Base-by-base conservation (phyloP, 2,113 vertebrate genomes). In the Mesocricetus auratus region DNA sequence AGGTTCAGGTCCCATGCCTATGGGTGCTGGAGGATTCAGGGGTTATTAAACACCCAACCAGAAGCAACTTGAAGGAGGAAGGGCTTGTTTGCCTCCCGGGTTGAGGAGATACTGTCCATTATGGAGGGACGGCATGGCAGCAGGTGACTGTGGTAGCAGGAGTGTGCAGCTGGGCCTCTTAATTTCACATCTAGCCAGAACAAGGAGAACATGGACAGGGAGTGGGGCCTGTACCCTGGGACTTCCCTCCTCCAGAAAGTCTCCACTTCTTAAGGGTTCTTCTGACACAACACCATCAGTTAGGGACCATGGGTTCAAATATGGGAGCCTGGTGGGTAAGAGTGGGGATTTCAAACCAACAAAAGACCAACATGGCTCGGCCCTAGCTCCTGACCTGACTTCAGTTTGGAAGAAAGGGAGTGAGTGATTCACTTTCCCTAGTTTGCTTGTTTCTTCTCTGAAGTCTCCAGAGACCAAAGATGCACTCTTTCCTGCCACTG, bases 381-480 rank as follows among this genome's bases (percentile, higher is more conserved):
- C 16, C 1, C 45, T 21, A 62, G 50, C 64, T 62, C 4, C 53
- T 73, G 77, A 6, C 68, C 29, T 79, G 39, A n/a, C 22, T 77
- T 89, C 47, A 17, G 21, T 1, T 42, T 68, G 82, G 56, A 8
- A 68, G 45, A 77, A 89, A 66, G 58, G 13, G 36, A 53, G 64
- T 31, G 19, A 16, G 5, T n/a, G n/a, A n/a, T 17, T 26, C 16
- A 2, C 15, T 2, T 53, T 16, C 83, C 21, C 13, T 47, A 6
- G 47, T 53, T 64, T n/a, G 58, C 26, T 53, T 42, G 3, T 71
- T 87, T 64, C 50, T 29, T 87, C 62, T 90, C 92, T 79, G 62
- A 90, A 78, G 50, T 56, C 33, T 75, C 95, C 68, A 94, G 45
- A 36, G 92, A 91, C 17, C 15, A 81, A 87, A 86, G 53, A 58